Conservation (phyloP, 1,140 invertebrate species). For the Pantala flavescens region DNA sequence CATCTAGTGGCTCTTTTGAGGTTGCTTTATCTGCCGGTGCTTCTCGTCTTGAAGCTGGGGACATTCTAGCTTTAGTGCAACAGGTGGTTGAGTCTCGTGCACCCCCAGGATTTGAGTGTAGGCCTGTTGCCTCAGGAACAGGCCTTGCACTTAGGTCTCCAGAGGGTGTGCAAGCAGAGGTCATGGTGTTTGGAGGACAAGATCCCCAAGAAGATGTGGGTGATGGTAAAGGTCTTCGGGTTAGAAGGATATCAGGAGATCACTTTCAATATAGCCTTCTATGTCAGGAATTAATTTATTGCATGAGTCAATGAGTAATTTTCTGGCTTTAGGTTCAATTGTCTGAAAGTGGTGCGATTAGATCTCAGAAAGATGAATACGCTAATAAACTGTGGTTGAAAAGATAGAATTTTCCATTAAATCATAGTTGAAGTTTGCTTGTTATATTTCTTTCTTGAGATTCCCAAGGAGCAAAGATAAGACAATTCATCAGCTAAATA, state of each 20-base stretch:
- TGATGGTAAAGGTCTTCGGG: conserved; percentile 66
- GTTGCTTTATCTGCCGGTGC: conserved; percentile 68
- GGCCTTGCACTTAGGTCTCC: conserved; percentile 58
- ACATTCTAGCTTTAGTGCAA: conserved; percentile 72
- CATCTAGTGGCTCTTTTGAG: conserved; percentile 42
- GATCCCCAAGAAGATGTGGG: conserved; percentile 15
- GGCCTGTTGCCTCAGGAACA: conserved; percentile 29
- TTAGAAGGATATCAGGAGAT: conserved; percentile 83
- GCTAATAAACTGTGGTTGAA: not conserved
- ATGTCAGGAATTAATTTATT: conserved; percentile 81
- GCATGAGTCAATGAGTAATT: conserved; percentile 46
- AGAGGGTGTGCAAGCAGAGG: conserved; percentile 75
- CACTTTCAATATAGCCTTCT: conserved; percentile 80
- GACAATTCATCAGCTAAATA: no score
- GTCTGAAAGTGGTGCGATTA: not conserved
- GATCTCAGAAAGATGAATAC: not conserved
- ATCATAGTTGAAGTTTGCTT: no score
- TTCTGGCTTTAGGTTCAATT: not conserved
- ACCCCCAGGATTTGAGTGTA: conserved; percentile 29
- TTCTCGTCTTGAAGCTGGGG: conserved; percentile 60
- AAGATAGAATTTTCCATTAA: no score
- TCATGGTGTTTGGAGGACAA: conserved; percentile 59
- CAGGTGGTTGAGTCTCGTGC: conserved; percentile 52
- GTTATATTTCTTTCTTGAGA: no score
- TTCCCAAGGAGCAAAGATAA: no score